Base-by-base conservation (phyloP, 2,888 invertebrate genomes). In the Drosophila limbata region DNA sequence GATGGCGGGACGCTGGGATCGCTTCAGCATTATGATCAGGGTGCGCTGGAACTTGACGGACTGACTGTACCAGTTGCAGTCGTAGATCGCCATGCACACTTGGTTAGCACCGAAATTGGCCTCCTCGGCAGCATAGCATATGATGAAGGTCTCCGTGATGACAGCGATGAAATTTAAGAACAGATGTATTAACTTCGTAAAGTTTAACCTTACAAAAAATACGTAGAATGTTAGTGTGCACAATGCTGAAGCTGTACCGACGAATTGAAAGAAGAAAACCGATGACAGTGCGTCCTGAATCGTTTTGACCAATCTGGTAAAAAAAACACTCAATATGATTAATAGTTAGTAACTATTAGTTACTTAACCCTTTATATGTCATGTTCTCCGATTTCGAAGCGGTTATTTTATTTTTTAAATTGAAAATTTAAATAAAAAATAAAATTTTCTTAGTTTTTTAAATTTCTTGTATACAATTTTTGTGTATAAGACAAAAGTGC, bases 21-120 rank as follows among this genome's bases (percentile, higher is more conserved):
- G 92, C 59, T 93, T 92, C 91, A 95, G 92, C 37, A 94, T 92
- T 17, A 94, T 88, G 52, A 92, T 84, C 3, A 88, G 11, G 10
- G 48, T 52, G 1, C 80, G 91, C 10, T 92, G 92, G 78, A 93
- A 94, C 44, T 82, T 85, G 0, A 68, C 67, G 45, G 93, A 91
- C 81, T 94, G 94, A 33, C 93, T 92, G 52, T 93, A 92, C 94
- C 94, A 95, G 4, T 93, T 93, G 63, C 93, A 93, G 15, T 91
- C 91, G 79, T 94, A 94, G 69, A 94, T 83, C 50, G 93, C 92
- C 2, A 91, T 90, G 0, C 93, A 90, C 1, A 95, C 90, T 0
- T 92, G 84, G 61, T 93, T 92, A 47, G 94, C 94, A 91, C 93
- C 89, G 9, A 90, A 77, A 3, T 92, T 93, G 1, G 94, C 92